Conservation (phyloP, 37 sponge, comb jelly and placozoan genomes). For the Aplysina aerophoba region DNA sequence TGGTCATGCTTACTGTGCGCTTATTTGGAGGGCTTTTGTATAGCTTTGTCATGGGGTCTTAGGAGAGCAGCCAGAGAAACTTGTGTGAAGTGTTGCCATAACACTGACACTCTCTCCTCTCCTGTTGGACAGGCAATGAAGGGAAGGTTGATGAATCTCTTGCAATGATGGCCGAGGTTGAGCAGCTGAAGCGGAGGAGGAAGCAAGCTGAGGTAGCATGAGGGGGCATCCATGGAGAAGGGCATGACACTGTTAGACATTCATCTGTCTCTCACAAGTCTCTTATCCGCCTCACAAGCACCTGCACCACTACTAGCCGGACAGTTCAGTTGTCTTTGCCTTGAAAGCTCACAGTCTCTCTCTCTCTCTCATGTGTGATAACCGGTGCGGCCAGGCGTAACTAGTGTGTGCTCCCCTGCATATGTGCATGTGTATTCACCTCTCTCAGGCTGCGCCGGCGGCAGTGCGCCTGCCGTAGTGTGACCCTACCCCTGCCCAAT, state of each 20-base stretch:
- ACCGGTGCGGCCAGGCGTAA: too few species aligned
- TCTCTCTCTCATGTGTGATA: neutral
- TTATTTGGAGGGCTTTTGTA: too few species aligned
- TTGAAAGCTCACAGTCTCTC: conserved; percentile 8
- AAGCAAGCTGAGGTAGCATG: conserved; percentile 74
- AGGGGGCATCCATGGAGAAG: neutral
- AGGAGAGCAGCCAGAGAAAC: too few species aligned
- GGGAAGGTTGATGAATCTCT: conserved; percentile 97
- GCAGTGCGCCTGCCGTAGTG: neutral
- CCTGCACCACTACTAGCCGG: neutral
- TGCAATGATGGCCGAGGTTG: conserved; percentile 84
- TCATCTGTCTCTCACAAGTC: too few species aligned
- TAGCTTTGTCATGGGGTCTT: too few species aligned
- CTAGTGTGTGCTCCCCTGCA: neutral
- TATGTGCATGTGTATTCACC: neutral
- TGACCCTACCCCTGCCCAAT: neutral
- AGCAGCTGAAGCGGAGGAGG: conserved; percentile 85
- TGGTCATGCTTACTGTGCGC: neutral
- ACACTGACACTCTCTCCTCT: too few species aligned
- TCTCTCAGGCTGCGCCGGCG: neutral
- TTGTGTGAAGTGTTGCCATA: too few species aligned
- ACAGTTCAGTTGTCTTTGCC: conserved; percentile 10
- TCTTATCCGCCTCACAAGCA: too few species aligned
- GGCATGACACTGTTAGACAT: too few species aligned
- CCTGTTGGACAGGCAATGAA: conserved; percentile 62